Percentiles rank a stretch among this genome's conserved stretches.
These are phyloP conservation scores for Hemibates koningsi DNA, from an alignment of 2,113 vertebrate species.

Conservation along the genomic window DNA sequence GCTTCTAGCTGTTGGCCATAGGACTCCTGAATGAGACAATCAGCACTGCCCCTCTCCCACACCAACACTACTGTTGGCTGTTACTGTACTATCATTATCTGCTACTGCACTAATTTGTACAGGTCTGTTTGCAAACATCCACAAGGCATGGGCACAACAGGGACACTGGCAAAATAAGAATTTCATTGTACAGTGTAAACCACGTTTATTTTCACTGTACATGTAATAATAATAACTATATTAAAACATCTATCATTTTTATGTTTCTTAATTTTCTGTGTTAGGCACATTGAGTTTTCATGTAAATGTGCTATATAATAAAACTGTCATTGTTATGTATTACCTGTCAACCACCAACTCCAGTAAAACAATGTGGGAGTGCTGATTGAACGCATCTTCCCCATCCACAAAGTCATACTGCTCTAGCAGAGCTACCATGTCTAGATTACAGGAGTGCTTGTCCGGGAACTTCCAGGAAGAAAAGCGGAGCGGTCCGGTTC, in stretches of 20 bases:
- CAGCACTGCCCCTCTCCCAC: not conserved
- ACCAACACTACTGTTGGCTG: not conserved
- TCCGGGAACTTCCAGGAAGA: slow-evolving; percentile 95
- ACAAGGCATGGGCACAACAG: not conserved
- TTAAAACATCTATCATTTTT: not conserved
- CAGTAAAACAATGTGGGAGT: slow-evolving; percentile 82
- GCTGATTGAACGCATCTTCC: slow-evolving; percentile 80
- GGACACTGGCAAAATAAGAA: not conserved
- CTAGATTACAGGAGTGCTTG: slow-evolving; percentile 80
- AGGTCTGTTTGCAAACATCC: not conserved
- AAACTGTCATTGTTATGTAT: not conserved
- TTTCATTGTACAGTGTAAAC: not conserved
- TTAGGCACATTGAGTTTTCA: not conserved
- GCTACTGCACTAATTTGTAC: not conserved
- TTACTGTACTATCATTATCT: not conserved
- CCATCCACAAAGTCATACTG: slow-evolving; percentile 76
- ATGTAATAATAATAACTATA: not conserved
- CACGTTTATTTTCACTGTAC: not conserved
- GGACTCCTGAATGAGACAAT: not conserved
- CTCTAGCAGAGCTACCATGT: slow-evolving; percentile 79
- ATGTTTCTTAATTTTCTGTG: not conserved
- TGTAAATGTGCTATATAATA: not conserved
- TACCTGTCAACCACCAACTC: slow-evolving; percentile 93
- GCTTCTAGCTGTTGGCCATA: not conserved
- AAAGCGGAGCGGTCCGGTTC: slow-evolving; percentile 73